A percentile compares a stretch with the other conserved stretches of the same genome.
Conservation (phyloP, 2,797 vertebrate species). For the Dicrostonyx torquatus region DNA sequence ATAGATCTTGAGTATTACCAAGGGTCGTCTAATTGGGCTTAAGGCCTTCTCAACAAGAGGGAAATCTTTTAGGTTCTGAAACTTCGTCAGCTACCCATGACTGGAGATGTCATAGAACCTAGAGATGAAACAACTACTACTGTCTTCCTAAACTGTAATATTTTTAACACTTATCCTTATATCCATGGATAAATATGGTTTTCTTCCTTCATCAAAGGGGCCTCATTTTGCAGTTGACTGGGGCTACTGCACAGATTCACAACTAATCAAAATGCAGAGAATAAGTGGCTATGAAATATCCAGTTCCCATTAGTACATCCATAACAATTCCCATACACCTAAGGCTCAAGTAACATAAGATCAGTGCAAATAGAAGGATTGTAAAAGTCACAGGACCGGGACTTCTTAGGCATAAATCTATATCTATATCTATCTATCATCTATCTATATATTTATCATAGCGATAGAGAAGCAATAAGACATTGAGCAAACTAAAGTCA, state of each 20-base stretch:
- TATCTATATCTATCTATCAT: no score
- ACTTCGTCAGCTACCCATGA: background rate
- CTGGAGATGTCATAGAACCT: background rate
- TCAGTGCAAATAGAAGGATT: background rate
- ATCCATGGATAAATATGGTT: background rate
- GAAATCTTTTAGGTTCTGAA: background rate
- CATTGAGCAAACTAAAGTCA: background rate
- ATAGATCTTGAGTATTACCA: background rate
- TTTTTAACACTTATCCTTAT: background rate
- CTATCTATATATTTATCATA: background rate
- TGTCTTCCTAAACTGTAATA: background rate
- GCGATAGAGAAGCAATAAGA: background rate
- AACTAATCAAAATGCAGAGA: background rate
- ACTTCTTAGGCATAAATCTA: background rate
- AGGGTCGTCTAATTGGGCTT: background rate
- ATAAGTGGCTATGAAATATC: background rate
- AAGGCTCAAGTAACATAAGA: background rate
- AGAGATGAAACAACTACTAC: background rate
- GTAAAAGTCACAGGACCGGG: background rate
- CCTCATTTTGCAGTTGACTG: background rate
- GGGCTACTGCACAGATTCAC: background rate
- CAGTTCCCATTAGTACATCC: background rate
- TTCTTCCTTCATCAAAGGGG: background rate
- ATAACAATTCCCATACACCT: no score
- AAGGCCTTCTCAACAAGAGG: background rate